phyloP scores from a whole-genome alignment of 2,888 invertebrate genomes.

The Argyra leucocephala region DNA sequence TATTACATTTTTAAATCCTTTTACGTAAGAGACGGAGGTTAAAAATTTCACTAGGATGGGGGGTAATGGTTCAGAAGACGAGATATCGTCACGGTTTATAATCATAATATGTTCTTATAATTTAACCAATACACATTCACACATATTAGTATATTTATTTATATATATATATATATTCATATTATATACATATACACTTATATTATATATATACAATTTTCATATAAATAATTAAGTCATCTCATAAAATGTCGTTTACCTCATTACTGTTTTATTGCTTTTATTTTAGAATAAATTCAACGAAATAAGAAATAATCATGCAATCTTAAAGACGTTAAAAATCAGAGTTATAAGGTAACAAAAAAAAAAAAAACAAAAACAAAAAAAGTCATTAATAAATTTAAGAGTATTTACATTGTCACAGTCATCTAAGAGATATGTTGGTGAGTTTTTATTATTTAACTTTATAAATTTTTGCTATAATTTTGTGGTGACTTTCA shows the following conservation, averaged over 20 bases:
- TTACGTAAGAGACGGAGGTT: background rate
- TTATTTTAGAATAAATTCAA: too few relatives aligned
- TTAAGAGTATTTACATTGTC: too few relatives aligned
- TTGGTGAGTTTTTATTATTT: too few relatives aligned
- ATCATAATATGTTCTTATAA: background rate
- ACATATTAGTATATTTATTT: background rate
- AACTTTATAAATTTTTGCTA: too few relatives aligned
- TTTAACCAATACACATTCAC: too few relatives aligned
- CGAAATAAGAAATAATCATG: too few relatives aligned
- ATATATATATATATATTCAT: background rate
- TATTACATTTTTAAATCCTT: background rate
- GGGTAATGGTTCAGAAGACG: background rate
- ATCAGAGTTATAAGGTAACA: too few relatives aligned
- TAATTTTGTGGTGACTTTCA: too few relatives aligned
- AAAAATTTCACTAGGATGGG: background rate
- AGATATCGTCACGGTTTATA: background rate
- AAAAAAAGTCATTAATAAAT: too few relatives aligned
- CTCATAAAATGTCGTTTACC: slow-evolving; percentile 3
- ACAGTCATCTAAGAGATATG: too few relatives aligned
- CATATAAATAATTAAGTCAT: slow-evolving; percentile 3
- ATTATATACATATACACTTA: background rate
- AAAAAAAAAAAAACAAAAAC: too few relatives aligned
- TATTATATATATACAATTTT: background rate
- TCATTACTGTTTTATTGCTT: background rate
- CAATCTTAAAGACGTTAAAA: too few relatives aligned